Evolutionary conservation across 2,797 vertebrate genomes (phyloP).

Genomic region (Gambelia wislizenii): DNA sequence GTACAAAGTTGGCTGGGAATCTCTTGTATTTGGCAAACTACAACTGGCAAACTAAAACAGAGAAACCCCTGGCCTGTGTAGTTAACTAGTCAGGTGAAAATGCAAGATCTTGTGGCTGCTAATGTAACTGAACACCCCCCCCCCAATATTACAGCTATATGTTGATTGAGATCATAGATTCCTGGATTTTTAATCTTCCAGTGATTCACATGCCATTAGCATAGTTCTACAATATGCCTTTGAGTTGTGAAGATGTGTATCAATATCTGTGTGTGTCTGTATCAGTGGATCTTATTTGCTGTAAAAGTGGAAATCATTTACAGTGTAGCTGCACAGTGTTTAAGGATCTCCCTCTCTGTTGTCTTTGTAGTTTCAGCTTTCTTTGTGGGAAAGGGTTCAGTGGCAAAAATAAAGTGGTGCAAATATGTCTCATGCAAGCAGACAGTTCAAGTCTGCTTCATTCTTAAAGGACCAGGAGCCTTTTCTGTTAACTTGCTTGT

Average conservation of each 20-base stretch:
- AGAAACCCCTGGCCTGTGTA: slow-evolving; percentile 33
- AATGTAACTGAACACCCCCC: slow-evolving; percentile 50
- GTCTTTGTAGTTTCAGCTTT: slow-evolving; percentile 32
- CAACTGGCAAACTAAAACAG: no score
- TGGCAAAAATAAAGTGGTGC: neutral
- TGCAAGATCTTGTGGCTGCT: slow-evolving; percentile 69
- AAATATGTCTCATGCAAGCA: slow-evolving; percentile 26
- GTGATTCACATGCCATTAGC: slow-evolving; percentile 43
- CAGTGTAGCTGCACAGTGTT: neutral
- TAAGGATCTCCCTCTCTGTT: slow-evolving; percentile 34
- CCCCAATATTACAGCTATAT: slow-evolving; percentile 55
- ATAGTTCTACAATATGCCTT: slow-evolving; percentile 2
- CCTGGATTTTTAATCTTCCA: slow-evolving; percentile 65
- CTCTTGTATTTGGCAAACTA: slow-evolving; percentile 61
- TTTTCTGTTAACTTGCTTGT: slow-evolving; percentile 29
- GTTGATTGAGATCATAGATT: slow-evolving; percentile 60
- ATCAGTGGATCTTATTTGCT: slow-evolving; percentile 35
- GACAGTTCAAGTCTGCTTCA: slow-evolving; percentile 58
- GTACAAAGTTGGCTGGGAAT: slow-evolving; percentile 26
- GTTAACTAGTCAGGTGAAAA: slow-evolving; percentile 65
- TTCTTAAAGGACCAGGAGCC: slow-evolving; percentile 56
- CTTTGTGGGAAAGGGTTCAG: slow-evolving; percentile 8
- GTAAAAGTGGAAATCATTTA: slow-evolving; percentile 63
- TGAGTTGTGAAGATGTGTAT: slow-evolving; percentile 46
- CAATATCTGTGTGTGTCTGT: slow-evolving; percentile 53